Conservation (phyloP, 2,797 vertebrate genomes). For the Gambusia yucatana region DNA sequence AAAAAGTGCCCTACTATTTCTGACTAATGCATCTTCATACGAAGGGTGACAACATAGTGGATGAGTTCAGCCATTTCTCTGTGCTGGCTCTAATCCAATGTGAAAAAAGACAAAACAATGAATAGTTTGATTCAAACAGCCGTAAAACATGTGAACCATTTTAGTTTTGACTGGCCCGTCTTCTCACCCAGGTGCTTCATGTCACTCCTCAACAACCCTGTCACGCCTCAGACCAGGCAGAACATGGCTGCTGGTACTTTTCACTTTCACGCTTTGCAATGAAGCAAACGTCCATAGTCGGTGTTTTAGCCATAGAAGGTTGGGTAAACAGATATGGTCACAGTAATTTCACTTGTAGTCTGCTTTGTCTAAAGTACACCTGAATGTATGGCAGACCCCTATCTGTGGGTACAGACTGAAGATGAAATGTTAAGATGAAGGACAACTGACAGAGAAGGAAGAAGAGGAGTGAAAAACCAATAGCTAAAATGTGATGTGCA, state of each 20-base stretch:
- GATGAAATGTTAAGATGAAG: slow-evolving; percentile 42
- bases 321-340: slow-evolving; percentile 65
- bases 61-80: slow-evolving; percentile 50
- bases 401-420: slow-evolving; percentile 28
- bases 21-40: neutral
- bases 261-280: slow-evolving; percentile 65
- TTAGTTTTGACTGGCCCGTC: slow-evolving; percentile 36
- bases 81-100: slow-evolving; percentile 47
- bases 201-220: slow-evolving; percentile 52
- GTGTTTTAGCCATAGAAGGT: slow-evolving; percentile 49
- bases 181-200: slow-evolving; percentile 66
- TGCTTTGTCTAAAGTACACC: slow-evolving; percentile 68
- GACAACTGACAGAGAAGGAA: slow-evolving; percentile 37
- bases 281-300: slow-evolving; percentile 61
- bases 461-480: slow-evolving; percentile 50
- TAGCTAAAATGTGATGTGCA: slow-evolving; percentile 36
- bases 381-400: slow-evolving; percentile 60
- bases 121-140: slow-evolving; percentile 51
- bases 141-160: slow-evolving; percentile 41
- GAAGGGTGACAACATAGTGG: slow-evolving; percentile 21
- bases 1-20: neutral
- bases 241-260: slow-evolving; percentile 76
- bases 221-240: slow-evolving; percentile 61
- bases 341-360: slow-evolving; percentile 51
- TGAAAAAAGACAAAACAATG: slow-evolving; percentile 48